Conservation (phyloP, 1,140 invertebrate species). For the Luehdorfia chinensis region DNA sequence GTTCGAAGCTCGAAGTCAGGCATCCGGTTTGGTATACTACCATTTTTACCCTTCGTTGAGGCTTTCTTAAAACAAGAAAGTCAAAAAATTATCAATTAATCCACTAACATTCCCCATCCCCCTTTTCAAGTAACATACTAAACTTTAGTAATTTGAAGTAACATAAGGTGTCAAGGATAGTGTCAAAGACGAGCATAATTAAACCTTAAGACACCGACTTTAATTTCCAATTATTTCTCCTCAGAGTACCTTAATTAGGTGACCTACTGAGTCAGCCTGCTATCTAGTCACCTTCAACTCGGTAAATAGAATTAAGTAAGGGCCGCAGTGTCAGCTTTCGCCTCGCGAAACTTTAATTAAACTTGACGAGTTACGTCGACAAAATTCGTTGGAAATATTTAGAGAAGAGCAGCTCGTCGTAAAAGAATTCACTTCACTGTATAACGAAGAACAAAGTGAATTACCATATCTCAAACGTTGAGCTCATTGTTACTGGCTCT, state of each 20-base stretch:
- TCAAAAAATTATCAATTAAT: too few species aligned
- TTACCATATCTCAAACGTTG: too few species aligned
- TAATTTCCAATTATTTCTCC: constrained; percentile 7
- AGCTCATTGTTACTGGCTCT: too few species aligned
- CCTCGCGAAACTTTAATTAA: constrained; percentile 10
- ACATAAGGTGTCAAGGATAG: too few species aligned
- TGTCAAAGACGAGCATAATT: constrained; percentile 1
- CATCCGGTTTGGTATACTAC: too few species aligned
- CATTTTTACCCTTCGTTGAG: too few species aligned
- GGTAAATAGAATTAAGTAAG: constrained; percentile 10
- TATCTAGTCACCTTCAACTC: background rate
- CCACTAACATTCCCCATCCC: too few species aligned
- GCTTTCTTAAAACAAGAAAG: too few species aligned
- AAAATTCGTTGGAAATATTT: constrained; percentile 10
- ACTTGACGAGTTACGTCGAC: constrained; percentile 4
- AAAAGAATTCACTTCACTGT: constrained; percentile 3
- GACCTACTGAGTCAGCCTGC: background rate
- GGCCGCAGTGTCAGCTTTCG: background rate
- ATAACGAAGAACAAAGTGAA: background rate
- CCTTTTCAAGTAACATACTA: too few species aligned
- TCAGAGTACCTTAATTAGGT: constrained; percentile 3
- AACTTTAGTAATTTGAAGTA: too few species aligned
- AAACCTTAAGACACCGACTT: background rate
- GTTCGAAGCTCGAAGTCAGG: too few species aligned
- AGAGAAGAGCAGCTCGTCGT: constrained; percentile 5